Conservation (phyloP, 2,113 vertebrate genomes). For the Thamnophis sirtalis region DNA sequence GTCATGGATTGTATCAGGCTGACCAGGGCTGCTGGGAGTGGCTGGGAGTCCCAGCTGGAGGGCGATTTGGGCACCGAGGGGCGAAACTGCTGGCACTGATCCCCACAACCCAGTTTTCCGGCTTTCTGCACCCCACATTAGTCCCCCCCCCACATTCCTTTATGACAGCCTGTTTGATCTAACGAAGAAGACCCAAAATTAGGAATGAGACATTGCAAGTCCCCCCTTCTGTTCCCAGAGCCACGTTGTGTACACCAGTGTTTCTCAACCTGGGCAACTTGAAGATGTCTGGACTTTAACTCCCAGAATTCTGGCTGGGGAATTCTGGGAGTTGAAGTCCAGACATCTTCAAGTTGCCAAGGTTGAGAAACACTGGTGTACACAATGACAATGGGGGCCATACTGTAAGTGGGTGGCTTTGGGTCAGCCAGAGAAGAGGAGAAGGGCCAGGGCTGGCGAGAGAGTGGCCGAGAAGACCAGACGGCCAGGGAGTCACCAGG, state of each 20-base stretch:
- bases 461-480: neutral
- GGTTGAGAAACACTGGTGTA: no score
- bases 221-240: neutral
- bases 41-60: neutral
- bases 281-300: no score
- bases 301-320: no score
- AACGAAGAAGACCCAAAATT: neutral
- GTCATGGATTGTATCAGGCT: neutral
- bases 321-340: no score
- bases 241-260: neutral
- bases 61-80: neutral
- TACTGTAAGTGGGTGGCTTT: neutral
- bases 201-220: neutral
- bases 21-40: neutral
- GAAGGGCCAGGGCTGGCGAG: neutral
- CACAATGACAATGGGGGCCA: no score
- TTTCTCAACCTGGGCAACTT: no score
- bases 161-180: neutral
- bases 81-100: neutral
- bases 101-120: neutral
- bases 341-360: no score
- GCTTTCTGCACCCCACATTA: neutral
- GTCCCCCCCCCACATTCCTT: neutral
- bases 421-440: neutral
- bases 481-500: neutral